Percentiles rank a stretch among this genome's conserved stretches.
Evolutionary conservation across 2,888 invertebrate species (phyloP).

Genomic region (Ariolimax columbianus): DNA sequence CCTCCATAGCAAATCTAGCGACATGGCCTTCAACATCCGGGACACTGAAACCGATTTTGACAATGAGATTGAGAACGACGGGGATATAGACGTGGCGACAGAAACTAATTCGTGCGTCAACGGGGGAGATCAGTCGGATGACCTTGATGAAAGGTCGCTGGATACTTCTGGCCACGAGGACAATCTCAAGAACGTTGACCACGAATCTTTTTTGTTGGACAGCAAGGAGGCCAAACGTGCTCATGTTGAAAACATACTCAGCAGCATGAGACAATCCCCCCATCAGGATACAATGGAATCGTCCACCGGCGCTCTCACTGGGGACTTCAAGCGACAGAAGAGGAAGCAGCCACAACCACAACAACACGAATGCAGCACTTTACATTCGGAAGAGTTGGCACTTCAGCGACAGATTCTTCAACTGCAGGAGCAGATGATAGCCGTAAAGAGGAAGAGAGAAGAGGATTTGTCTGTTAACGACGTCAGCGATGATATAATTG

Average conservation of each 20-base stretch:
- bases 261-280: conserved; percentile 87
- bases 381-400: conserved; percentile 80
- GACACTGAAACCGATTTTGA: conserved; percentile 64
- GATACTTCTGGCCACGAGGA: conserved; percentile 19
- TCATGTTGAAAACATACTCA: conserved; percentile 95
- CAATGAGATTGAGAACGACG: conserved; percentile 50
- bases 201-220: conserved; percentile 54
- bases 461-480: conserved; percentile 1
- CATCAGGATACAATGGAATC: conserved; percentile 45
- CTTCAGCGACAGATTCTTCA: conserved; percentile 90
- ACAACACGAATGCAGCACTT: conserved; percentile 83
- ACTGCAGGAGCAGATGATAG: conserved; percentile 92
- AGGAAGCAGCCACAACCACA: conserved; percentile 96
- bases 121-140: conserved; percentile 43
- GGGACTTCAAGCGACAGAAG: conserved; percentile 81
- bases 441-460: conserved; percentile 82
- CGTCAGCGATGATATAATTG: conserved; percentile 21
- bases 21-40: conserved; percentile 46
- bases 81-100: conserved; percentile 32
- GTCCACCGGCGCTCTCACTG: conserved; percentile 48
- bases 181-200: conserved; percentile 10
- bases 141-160: conserved; percentile 39
- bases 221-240: conserved; percentile 87
- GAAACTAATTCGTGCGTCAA: conserved; percentile 22
- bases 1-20: conserved; percentile 52